These are phyloP conservation scores for Gambusia yucatana DNA, from an alignment of 2,797 vertebrate genomes.

Conservation along the genomic window DNA sequence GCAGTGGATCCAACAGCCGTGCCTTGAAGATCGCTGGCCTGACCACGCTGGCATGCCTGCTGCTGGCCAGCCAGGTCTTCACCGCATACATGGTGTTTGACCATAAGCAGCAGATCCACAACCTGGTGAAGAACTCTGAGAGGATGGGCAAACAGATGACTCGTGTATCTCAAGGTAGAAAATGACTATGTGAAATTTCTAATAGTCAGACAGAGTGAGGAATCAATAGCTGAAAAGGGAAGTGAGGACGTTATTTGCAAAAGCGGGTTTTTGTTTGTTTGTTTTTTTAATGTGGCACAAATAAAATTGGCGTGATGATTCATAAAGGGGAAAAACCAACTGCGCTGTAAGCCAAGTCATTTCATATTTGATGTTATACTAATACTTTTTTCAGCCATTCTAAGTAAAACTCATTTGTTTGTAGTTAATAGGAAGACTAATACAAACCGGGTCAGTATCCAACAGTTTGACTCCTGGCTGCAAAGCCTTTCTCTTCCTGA, in stretches of 20 bases:
- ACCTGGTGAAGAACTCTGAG: slow-evolving; percentile 79
- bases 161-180: slow-evolving; percentile 74
- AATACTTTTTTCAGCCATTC: neutral
- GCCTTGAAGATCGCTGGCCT: slow-evolving; percentile 81
- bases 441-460: neutral
- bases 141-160: slow-evolving; percentile 77
- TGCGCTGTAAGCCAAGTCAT: neutral
- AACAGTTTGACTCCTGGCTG: neutral
- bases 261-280: neutral
- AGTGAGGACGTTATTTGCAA: slow-evolving; percentile 34
- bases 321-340: neutral
- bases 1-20: slow-evolving; percentile 66
- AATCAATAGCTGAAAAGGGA: slow-evolving; percentile 3
- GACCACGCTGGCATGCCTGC: slow-evolving; percentile 87
- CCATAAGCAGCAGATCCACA: slow-evolving; percentile 85
- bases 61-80: slow-evolving; percentile 90
- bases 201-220: neutral
- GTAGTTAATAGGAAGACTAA: neutral
- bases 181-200: neutral
- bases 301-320: slow-evolving; percentile 11
- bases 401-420: neutral
- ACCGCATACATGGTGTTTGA: slow-evolving; percentile 86
- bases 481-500: neutral
- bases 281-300: neutral
- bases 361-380: neutral